These are phyloP conservation scores for Pocillopora verrucosa DNA, from an alignment of 64 coral and sea anemone genomes.

Conservation along the genomic window DNA sequence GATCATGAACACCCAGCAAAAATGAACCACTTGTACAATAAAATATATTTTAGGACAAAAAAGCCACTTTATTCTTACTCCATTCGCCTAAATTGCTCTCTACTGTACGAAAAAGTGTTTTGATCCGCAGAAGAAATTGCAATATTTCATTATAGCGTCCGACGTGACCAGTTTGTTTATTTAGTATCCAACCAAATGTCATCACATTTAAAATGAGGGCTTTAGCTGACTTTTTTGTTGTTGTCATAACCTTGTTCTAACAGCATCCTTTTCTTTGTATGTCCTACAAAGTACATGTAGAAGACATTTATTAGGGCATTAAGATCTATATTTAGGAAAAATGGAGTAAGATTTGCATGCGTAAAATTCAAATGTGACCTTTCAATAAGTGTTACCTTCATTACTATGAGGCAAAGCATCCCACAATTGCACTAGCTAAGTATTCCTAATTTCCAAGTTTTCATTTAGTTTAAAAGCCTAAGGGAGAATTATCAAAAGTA, in stretches of 20 bases:
- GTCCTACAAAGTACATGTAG: too few relatives aligned
- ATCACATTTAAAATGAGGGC: constrained; percentile 13
- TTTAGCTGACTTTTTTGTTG: neutral
- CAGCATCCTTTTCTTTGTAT: neutral
- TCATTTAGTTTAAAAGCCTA: too few relatives aligned
- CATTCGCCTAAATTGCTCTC: neutral
- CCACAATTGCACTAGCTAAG: too few relatives aligned
- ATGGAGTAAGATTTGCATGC: neutral
- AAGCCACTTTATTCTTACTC: neutral
- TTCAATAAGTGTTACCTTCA: too few relatives aligned
- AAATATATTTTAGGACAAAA: neutral
- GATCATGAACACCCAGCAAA: too few relatives aligned
- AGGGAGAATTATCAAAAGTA: too few relatives aligned
- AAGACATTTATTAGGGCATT: neutral
- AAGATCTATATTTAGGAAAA: neutral
- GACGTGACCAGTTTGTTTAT: constrained; percentile 8
- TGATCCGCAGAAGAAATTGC: neutral
- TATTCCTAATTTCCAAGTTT: too few relatives aligned
- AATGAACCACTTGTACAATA: too few relatives aligned
- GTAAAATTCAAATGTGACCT: neutral
- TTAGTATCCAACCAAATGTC: neutral
- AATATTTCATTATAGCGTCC: constrained; percentile 2
- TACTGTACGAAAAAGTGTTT: neutral
- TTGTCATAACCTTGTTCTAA: too few relatives aligned
- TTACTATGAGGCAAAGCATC: too few relatives aligned